Evolutionary conservation across 2,113 vertebrate species (phyloP), one percentile per base, ranked within the genome.

Genomic region (Nothoprocta perdicaria): DNA sequence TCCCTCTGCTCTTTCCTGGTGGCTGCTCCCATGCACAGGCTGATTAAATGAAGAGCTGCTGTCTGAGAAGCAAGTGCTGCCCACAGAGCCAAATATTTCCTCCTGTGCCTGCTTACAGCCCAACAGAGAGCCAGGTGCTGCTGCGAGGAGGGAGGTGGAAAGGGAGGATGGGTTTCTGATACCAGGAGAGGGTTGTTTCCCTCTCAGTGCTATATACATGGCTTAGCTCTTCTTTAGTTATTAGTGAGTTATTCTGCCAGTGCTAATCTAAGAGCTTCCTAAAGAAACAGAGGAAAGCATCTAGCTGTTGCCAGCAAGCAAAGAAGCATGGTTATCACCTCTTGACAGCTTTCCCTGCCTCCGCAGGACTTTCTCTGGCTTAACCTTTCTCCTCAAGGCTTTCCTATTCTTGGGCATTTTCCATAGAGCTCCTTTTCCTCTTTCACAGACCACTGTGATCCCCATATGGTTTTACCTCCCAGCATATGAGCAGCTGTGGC

Each of bases 351-450:
- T 90, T 91, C 93, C 57, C 84, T 88, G 80, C 71, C 83, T 79
- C 6, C 43, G 57, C 43, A 81, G 88, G 58, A 29, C 73, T 81
- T 68, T 69, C 75, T 35, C 38, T 92, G 94, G 82, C 74, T 71
- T 62, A 90, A 68, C 41, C 79, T 80, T 93, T 94, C 84, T 84
- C 50, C 63, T 90, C 52, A 33, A 68, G 31, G 68, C 93, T 93
- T 95, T 86, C 74, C 95, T 92, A 68, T 89, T 96, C 84, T 89
- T 92, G 76, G 91, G 92, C 85, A 90, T 96, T 96, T 96, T 96
- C 95, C 79, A 31, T 92, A 55, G 43, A 53, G 79, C 13, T 93
- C 75, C 53, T 53, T 92, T 84, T 92, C 89, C 85, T 92, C 91
- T 78, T 89, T 95, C 92, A 87, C 91, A 95, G 89, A 95, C 89